Conservation (phyloP, 23 tunicate species). For the Halocynthia roretzi region DNA sequence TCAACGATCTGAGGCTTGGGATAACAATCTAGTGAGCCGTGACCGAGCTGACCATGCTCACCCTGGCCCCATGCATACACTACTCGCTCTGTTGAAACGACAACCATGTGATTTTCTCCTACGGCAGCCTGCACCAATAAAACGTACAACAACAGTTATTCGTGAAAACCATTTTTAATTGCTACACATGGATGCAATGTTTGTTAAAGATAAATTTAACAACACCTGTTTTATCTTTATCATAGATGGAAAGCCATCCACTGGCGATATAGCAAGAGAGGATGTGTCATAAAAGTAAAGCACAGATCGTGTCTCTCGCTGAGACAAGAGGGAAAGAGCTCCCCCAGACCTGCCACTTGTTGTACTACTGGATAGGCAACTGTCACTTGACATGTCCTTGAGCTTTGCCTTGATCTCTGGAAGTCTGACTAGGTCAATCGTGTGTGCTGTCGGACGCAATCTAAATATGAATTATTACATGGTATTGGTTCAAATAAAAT, state of each 20-base stretch:
- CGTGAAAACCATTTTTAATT: neutral
- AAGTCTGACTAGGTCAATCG: conserved; percentile 32
- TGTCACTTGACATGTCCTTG: neutral
- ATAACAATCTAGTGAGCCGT: conserved; percentile 47
- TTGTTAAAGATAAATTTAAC: neutral
- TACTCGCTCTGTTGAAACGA: conserved; percentile 52
- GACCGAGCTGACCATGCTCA: conserved; percentile 77
- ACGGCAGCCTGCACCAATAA: conserved; percentile 50
- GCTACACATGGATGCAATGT: neutral
- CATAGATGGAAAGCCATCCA: conserved; percentile 76
- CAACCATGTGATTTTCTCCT: conserved; percentile 73
- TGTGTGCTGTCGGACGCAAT: conserved; percentile 66
- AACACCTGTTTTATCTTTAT: conserved; percentile 66
- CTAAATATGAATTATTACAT: neutral
- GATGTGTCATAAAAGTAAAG: conserved; percentile 54
- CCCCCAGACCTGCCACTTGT: neutral
- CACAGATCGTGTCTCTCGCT: conserved; percentile 56
- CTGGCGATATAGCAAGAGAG: conserved; percentile 40
- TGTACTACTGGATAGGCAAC: neutral
- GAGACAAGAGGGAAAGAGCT: neutral
- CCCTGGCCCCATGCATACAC: conserved; percentile 90
- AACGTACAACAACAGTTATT: neutral
- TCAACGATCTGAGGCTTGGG: conserved; percentile 56
- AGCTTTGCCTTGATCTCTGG: conserved; percentile 17
- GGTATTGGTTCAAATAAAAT: too few species aligned